phyloP scores from a whole-genome alignment of 2,888 invertebrate species.

The Thyatira batis region DNA sequence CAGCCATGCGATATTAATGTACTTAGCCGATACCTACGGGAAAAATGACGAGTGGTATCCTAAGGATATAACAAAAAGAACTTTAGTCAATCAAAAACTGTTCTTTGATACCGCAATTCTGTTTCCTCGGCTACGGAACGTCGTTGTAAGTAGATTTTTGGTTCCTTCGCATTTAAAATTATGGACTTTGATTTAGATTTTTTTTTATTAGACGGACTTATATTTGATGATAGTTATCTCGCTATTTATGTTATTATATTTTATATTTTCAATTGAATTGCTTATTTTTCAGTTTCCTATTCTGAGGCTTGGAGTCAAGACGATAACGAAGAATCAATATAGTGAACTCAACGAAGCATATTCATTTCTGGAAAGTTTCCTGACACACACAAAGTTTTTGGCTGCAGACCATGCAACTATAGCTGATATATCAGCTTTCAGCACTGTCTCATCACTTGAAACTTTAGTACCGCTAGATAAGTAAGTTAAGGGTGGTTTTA shows the following conservation, averaged over 20 bases:
- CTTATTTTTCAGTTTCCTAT: slow-evolving; percentile 17
- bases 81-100: slow-evolving; percentile 69
- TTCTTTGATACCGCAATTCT: slow-evolving; percentile 68
- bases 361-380: slow-evolving; percentile 58
- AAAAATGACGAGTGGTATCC: slow-evolving; percentile 76
- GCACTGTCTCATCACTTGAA: background rate
- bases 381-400: slow-evolving; percentile 62
- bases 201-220: too few relatives aligned
- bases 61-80: slow-evolving; percentile 64
- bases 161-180: too few relatives aligned
- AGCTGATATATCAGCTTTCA: slow-evolving; percentile 48
- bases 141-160: background rate
- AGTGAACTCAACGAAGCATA: slow-evolving; percentile 57
- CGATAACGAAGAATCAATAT: slow-evolving; percentile 41
- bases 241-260: background rate
- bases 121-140: slow-evolving; percentile 46
- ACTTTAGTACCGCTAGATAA: background rate
- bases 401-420: slow-evolving; percentile 69
- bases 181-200: too few relatives aligned
- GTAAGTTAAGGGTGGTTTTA: background rate
- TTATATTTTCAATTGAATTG: background rate
- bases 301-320: slow-evolving; percentile 39
- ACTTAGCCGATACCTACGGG: slow-evolving; percentile 70
- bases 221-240: too few relatives aligned
- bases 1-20: slow-evolving; percentile 55